Base-by-base conservation (phyloP, 2,888 invertebrate genomes). In the Tenthredo notha region DNA sequence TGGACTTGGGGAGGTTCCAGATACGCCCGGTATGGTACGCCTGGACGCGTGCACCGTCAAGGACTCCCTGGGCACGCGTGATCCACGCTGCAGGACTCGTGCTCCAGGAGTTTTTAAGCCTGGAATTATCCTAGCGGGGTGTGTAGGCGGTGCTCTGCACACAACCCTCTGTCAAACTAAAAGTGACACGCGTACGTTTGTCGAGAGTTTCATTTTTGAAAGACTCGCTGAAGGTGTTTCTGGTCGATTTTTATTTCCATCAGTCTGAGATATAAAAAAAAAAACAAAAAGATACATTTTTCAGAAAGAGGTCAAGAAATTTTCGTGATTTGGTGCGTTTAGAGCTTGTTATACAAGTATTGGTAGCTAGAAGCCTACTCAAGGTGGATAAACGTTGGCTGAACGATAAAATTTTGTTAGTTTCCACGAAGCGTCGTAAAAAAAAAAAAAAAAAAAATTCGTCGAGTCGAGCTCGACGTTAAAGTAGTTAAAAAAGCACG, bases 1-100 rank as follows among this genome's bases (percentile, higher is more conserved):
- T 91, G 92, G 54, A 77, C 93, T 92, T 92, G 91, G 91, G 93
- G 93, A 92, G 93, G 91, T 90, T 85, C 89, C 87, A 86, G 89
- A 89, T 86, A 84, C 87, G 86, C 86, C 86, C 85, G 86, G 83
- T 85, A 89, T 87, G 40, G 40, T 85, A 89, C 88, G 89, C 88
- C 92, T 91, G 90, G 90, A 90, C 92, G 92, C 92, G 92, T 92
- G 92, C 92, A 91, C 43, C 92, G 90, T 50, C 77, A 75, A 43
- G 75, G 75, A 77, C 77, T 74, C 77, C 84, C 84, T n/a, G 84
- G 74, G 83, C 88, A 85, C 87, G 86, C 86, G 86, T 88, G 87
- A 88, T 88, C 88, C 89, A 86, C 40, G 29, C 65, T 83, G 47
- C 47, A 78, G 54, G 82, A 82, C 82, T 15, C 82, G 58, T 61